Conservation (phyloP, 2,888 invertebrate genomes). For the Girardia tigrina region DNA sequence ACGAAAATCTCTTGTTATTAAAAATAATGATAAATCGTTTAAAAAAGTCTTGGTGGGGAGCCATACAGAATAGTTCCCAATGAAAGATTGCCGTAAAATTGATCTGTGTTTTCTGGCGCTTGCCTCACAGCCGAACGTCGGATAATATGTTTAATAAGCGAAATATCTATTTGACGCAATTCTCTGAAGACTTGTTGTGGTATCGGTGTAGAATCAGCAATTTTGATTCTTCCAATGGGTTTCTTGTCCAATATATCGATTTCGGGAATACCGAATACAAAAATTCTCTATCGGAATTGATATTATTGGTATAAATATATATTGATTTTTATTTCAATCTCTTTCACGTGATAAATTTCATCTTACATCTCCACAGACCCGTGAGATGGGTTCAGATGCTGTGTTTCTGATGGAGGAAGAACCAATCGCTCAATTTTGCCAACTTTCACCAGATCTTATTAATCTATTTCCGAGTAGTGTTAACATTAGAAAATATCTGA, state of each 20-base stretch:
- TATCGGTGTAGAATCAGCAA: background rate
- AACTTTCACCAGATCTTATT: background rate
- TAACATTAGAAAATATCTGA: background rate
- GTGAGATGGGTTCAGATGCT: background rate
- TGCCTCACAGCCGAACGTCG: background rate
- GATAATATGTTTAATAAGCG: background rate
- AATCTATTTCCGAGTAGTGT: background rate
- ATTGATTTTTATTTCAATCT: background rate
- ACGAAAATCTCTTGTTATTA: no score
- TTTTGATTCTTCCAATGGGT: background rate
- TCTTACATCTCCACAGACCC: no score
- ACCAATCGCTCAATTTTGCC: background rate
- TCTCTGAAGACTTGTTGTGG: background rate
- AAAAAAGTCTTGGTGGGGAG: no score
- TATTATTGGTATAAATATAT: background rate
- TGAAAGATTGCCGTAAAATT: background rate
- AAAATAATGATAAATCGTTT: no score
- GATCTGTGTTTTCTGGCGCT: background rate
- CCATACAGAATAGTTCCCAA: no score
- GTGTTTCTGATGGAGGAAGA: background rate
- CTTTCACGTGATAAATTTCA: background rate
- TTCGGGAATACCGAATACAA: background rate
- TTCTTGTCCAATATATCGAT: background rate
- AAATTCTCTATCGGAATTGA: background rate
- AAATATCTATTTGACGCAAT: background rate